Percentiles rank a stretch among this genome's conserved stretches.
Conservation (phyloP, 2,888 invertebrate species). For the Troglohyphantes excavatus region DNA sequence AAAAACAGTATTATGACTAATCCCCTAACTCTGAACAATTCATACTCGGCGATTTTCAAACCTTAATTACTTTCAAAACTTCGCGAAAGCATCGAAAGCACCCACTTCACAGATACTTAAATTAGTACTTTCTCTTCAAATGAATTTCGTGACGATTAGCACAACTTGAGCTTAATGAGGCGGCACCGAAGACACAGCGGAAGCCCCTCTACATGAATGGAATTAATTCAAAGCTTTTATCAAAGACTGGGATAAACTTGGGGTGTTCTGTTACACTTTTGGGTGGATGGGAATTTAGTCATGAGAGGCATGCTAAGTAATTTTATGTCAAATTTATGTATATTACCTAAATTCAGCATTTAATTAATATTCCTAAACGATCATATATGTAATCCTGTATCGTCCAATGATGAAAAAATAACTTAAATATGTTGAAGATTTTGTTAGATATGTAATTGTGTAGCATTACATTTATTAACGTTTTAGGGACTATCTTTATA, state of each 20-base stretch:
- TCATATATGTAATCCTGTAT: too few species aligned
- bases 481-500: too few species aligned
- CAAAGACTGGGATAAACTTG: not conserved
- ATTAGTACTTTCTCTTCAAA: conserved; percentile 24
- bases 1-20: too few species aligned
- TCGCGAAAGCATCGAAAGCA: not conserved
- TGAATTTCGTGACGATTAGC: not conserved
- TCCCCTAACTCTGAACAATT: not conserved
- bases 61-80: conserved; percentile 1
- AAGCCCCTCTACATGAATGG: not conserved
- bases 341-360: too few species aligned
- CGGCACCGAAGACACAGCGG: not conserved
- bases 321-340: too few species aligned
- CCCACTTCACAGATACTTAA: not conserved
- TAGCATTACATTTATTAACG: too few species aligned
- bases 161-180: conserved; percentile 17
- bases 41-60: not conserved
- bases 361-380: too few species aligned
- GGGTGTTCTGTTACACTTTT: not conserved
- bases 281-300: not conserved
- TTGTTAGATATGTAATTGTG: too few species aligned
- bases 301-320: not conserved
- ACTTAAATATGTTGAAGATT: too few species aligned
- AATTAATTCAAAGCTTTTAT: conserved; percentile 11
- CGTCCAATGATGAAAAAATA: too few species aligned